Percentiles rank a stretch among this genome's conserved stretches.
phyloP scores from a whole-genome alignment of 2,888 invertebrate genomes.

The Macrophya annulata region DNA sequence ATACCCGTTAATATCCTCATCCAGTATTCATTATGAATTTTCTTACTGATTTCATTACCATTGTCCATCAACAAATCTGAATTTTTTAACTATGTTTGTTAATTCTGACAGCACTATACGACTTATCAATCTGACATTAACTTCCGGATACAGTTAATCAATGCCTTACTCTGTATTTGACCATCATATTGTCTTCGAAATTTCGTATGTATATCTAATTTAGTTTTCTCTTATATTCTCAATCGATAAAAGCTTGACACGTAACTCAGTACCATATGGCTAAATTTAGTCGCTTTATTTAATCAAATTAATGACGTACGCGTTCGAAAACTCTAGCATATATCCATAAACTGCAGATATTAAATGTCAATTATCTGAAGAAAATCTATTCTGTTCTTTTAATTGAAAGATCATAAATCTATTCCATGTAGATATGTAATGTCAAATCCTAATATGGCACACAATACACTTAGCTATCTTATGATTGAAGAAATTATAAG shows the following conservation, averaged over 20 bases:
- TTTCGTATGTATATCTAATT: background rate
- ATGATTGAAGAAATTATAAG: background rate
- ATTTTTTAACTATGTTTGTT: background rate
- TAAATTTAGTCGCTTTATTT: background rate
- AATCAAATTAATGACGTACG: conserved; percentile 13
- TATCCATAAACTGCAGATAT: background rate
- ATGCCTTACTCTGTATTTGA: background rate
- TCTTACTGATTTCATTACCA: background rate
- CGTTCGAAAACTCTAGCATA: background rate
- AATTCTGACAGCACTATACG: background rate
- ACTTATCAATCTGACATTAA: background rate
- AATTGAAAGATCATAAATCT: background rate
- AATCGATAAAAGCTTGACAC: conserved; percentile 9
- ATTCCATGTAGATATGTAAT: background rate
- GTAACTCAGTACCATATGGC: background rate
- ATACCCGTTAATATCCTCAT: conserved; percentile 6
- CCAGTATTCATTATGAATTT: background rate
- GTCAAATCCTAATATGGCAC: no score
- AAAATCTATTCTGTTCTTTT: background rate
- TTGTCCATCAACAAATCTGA: background rate
- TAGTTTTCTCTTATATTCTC: background rate
- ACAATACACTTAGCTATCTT: no score
- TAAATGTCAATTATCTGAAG: background rate
- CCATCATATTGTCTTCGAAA: background rate
- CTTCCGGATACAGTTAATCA: background rate